These are phyloP conservation scores for Lagopus muta DNA, from an alignment of 2,113 vertebrate genomes.

Conservation along the genomic window DNA sequence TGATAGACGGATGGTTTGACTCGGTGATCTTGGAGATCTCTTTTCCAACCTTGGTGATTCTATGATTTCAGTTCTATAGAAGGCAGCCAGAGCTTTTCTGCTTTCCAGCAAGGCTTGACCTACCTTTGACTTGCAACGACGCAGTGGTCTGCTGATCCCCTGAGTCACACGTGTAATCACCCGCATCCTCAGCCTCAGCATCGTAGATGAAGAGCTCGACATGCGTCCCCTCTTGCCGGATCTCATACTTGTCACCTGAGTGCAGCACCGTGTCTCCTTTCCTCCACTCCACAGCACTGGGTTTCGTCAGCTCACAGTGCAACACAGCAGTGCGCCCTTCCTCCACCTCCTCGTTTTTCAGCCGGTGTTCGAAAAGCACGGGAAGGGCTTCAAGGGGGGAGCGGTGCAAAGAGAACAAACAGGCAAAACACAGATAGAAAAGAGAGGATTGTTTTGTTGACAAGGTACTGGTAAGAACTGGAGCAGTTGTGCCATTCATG, in stretches of 20 bases:
- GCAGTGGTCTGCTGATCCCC: slow-evolving; percentile 82
- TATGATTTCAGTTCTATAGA: background rate
- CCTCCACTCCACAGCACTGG: slow-evolving; percentile 81
- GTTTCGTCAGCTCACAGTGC: slow-evolving; percentile 81
- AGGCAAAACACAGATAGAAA: fast-evolving
- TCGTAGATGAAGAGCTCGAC: slow-evolving; percentile 81
- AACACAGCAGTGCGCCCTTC: slow-evolving; percentile 41
- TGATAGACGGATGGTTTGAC: too few relatives aligned
- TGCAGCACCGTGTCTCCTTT: slow-evolving; percentile 73
- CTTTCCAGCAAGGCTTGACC: background rate
- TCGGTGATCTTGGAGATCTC: too few relatives aligned
- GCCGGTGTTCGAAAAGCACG: slow-evolving; percentile 68
- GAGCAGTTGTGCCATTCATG: fast-evolving
- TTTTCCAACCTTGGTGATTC: too few relatives aligned
- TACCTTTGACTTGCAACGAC: slow-evolving; percentile 85
- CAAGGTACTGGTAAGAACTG: background rate
- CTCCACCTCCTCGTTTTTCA: slow-evolving; percentile 74
- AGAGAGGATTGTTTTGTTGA: fast-evolving
- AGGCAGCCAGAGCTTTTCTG: background rate
- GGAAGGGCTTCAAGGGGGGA: slow-evolving; percentile 17
- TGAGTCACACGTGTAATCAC: slow-evolving; percentile 80
- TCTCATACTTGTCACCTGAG: slow-evolving; percentile 76
- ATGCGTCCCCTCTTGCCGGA: slow-evolving; percentile 80
- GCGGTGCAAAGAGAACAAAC: fast-evolving
- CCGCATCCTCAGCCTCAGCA: slow-evolving; percentile 76